Conservation (phyloP, 2,113 vertebrate genomes). For the Paradisaea rubra region DNA sequence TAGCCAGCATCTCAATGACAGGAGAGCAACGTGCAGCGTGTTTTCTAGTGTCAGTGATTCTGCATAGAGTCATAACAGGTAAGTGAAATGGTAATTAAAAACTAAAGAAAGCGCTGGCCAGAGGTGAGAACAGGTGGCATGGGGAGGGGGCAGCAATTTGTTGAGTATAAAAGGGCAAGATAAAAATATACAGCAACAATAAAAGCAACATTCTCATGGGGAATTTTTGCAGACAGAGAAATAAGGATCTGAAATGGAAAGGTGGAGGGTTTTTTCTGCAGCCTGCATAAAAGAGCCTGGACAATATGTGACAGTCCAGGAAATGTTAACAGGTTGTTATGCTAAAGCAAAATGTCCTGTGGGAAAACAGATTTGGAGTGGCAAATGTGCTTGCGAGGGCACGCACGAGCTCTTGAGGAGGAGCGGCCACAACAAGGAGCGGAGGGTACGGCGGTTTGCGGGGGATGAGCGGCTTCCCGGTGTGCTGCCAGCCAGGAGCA, state of each 20-base stretch:
- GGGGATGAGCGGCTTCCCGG: constrained; percentile 32
- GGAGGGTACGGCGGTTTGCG: neutral
- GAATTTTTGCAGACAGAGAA: constrained; percentile 15
- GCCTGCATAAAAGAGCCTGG: neutral
- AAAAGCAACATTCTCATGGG: neutral
- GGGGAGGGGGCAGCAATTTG: neutral
- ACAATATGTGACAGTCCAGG: neutral
- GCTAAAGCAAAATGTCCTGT: constrained; percentile 32
- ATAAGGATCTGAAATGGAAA: neutral
- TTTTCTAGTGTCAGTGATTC: constrained; percentile 46
- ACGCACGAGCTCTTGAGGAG: constrained; percentile 47
- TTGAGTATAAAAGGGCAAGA: neutral
- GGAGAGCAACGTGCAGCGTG: neutral
- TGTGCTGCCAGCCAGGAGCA: constrained; percentile 16
- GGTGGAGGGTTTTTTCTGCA: neutral
- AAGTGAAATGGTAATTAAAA: constrained; percentile 61
- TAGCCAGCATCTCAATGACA: constrained; percentile 61
- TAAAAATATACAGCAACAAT: neutral
- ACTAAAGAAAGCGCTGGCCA: constrained; percentile 12
- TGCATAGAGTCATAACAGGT: constrained; percentile 51
- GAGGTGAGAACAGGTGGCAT: constrained; percentile 33
- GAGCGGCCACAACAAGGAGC: neutral
- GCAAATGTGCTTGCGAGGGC: constrained; percentile 27
- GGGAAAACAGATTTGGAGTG: constrained; percentile 34
- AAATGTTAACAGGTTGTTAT: constrained; percentile 50